These are phyloP conservation scores for Ceratina japonica DNA, from an alignment of 1,140 invertebrate genomes.

Conservation along the genomic window DNA sequence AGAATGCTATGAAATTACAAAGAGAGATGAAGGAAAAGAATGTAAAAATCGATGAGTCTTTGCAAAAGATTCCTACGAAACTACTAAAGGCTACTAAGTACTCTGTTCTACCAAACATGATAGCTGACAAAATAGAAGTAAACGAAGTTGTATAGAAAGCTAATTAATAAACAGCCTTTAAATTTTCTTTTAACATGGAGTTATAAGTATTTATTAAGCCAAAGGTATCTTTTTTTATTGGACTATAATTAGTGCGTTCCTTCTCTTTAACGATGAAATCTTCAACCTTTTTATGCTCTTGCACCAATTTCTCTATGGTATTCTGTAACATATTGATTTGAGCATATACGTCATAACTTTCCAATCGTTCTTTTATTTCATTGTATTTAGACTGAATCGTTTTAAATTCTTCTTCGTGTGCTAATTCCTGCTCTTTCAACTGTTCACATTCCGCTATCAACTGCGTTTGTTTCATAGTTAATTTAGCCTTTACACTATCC, in stretches of 20 bases:
- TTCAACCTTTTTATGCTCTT: conserved; percentile 63
- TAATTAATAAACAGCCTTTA: conserved; percentile 64
- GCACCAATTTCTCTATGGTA: conserved; percentile 67
- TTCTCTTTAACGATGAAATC: conserved; percentile 63
- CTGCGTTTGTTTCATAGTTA: conserved; percentile 63
- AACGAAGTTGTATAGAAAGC: conserved; percentile 68
- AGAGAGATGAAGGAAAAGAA: conserved; percentile 76
- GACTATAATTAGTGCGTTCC: conserved; percentile 63
- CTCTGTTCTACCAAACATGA: too few relatives aligned
- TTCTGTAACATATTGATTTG: conserved; percentile 72
- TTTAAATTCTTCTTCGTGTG: conserved; percentile 60
- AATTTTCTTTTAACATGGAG: conserved; percentile 59
- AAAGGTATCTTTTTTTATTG: conserved; percentile 59
- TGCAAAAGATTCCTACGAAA: conserved; percentile 53
- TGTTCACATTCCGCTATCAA: conserved; percentile 61
- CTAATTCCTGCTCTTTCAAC: conserved; percentile 58
- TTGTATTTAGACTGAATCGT: conserved; percentile 61
- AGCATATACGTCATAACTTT: conserved; percentile 72
- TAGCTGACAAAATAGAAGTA: conserved; percentile 1
- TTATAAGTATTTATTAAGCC: conserved; percentile 60
- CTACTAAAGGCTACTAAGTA: conserved; percentile 7
- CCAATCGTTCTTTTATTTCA: conserved; percentile 66
- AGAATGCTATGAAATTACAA: conserved; percentile 74
- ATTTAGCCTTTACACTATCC: conserved; percentile 61
- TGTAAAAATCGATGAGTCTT: conserved; percentile 71